Evolutionary conservation across 2,797 vertebrate genomes (phyloP), one percentile per base, ranked within the genome.

Genomic region (Acanthis flammea): DNA sequence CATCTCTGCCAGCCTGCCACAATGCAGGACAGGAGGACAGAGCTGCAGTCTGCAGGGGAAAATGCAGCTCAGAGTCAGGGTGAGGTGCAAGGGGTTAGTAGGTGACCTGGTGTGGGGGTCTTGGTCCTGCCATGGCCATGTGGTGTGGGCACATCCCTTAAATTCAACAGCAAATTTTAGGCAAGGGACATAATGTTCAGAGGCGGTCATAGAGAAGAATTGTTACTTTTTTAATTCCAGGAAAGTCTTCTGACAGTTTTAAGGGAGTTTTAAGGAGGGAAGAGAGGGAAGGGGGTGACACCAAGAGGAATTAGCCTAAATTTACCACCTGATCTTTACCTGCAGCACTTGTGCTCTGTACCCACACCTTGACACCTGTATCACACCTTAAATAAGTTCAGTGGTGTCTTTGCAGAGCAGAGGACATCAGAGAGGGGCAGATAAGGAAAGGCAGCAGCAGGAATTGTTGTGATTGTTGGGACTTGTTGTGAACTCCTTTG

Each of bases 171-270:
- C 35, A 75, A 41, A 62, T 55, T 89, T 70, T 39, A 74, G 31
- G 31, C 10, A 61, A 33, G 35, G 65, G 42, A 54, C 53, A 25
- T 9, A 13, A 67, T 35, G 24, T 42, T 57, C 57, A 74, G 67
- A 76, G 22, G 39, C 82, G 17, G 35, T 62, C 13, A n/a, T 0
- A 9, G 21, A 17, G 17, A 86, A 79, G 4, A 87, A 58, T n/a
- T 1, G 1, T 14, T 6, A 1, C 16, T 19, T 28, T 51, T 54
- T n/a, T 6, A 30, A 30, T 35, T 51, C 19, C 39, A 73, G 12
- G 4, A 45, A 81, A 88, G 7, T 13, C 47, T 77, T 77, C 23
- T 33, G 62, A 44, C 2, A 11, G 37, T 68, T 81, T 39, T 7
- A 30, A 48, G 12, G 28, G 13, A 54, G 33, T 4, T 12, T 6